These are phyloP conservation scores for Listrodromus nycthemerus DNA, from an alignment of 2,888 invertebrate species.

Conservation along the genomic window DNA sequence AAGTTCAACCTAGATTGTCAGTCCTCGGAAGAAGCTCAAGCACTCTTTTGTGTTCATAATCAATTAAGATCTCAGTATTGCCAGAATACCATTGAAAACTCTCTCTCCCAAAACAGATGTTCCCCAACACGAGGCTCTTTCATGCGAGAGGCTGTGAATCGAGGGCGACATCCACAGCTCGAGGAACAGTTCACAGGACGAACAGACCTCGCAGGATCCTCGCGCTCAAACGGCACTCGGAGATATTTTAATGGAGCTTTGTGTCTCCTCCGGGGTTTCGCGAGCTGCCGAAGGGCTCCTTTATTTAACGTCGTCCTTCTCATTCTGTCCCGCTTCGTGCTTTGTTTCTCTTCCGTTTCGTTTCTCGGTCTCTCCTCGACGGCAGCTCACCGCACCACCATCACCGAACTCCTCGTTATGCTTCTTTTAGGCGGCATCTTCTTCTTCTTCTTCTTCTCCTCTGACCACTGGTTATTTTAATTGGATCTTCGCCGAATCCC, in stretches of 20 bases:
- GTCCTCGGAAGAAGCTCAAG: slow-evolving; percentile 5
- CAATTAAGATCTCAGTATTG: slow-evolving; percentile 36
- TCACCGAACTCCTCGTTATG: slow-evolving; percentile 68
- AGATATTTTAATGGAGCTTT: slow-evolving; percentile 83
- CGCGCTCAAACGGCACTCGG: slow-evolving; percentile 68
- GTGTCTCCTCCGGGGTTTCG: slow-evolving; percentile 71
- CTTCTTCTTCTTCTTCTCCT: slow-evolving; percentile 42
- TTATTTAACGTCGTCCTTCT: slow-evolving; percentile 63
- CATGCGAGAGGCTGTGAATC: slow-evolving; percentile 26
- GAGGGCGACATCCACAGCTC: slow-evolving; percentile 37
- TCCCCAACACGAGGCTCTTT: slow-evolving; percentile 21
- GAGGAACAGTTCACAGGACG: slow-evolving; percentile 1
- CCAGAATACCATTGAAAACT: slow-evolving; percentile 36
- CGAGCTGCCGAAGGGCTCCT: slow-evolving; percentile 69
- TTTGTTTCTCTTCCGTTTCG: slow-evolving; percentile 71
- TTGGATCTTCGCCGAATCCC: slow-evolving; percentile 84
- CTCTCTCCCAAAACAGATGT: slow-evolving; percentile 31
- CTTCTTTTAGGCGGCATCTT: slow-evolving; percentile 66
- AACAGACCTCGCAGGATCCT: slow-evolving; percentile 28
- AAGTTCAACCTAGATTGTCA: not conserved
- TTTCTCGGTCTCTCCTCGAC: slow-evolving; percentile 66
- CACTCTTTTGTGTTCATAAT: slow-evolving; percentile 22
- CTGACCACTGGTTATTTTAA: slow-evolving; percentile 83
- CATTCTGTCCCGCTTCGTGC: slow-evolving; percentile 65
- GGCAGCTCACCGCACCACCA: slow-evolving; percentile 26